Base-by-base conservation (phyloP, 2,888 invertebrate species). In the Eudasyphora cyanicolor region DNA sequence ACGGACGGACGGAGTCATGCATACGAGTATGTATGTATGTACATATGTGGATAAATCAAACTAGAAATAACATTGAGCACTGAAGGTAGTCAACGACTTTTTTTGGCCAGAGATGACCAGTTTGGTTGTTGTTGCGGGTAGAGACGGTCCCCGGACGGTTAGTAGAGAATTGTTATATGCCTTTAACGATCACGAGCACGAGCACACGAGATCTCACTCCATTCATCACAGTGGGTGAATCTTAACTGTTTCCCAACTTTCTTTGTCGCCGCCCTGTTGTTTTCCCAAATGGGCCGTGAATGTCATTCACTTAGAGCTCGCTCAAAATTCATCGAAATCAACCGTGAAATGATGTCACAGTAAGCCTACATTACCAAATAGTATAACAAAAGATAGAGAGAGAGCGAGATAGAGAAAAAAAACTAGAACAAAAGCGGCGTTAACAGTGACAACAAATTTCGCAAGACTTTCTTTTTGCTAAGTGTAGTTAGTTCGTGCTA, bases 331-430 rank as follows among this genome's bases (percentile, higher is more conserved):
- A n/a, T n/a, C 87, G 86, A 78, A 88, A 91, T 89, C 89, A 90
- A 87, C 87, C 89, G 87, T 89, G 88, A 89, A 91, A 90, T 88
- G 88, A 90, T 90, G 88, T 90, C 89, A 89, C 89, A 84, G 78
- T 81, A 76, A 81, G 84, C 78, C n/a, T 67, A 80, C 62, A 74
- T 57, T 57, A 14, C 12, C 45, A 14, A 7, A 45, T 12, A n/a
- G n/a, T n/a, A n/a, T n/a, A n/a, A n/a, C n/a, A n/a, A n/a, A n/a
- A n/a, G n/a, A n/a, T n/a, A n/a, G 60, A 69, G n/a, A 64, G n/a
- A n/a, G n/a, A n/a, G n/a, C n/a, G n/a, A n/a, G n/a, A n/a, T n/a
- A n/a, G n/a, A n/a, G n/a, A n/a, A n/a, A n/a, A n/a, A n/a, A n/a
- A n/a, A n/a, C n/a, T n/a, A n/a, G n/a, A 71, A 51, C 88, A 86